These are phyloP conservation scores for Neoscelio sp. DNA, from an alignment of 2,888 invertebrate genomes.

Conservation along the genomic window DNA sequence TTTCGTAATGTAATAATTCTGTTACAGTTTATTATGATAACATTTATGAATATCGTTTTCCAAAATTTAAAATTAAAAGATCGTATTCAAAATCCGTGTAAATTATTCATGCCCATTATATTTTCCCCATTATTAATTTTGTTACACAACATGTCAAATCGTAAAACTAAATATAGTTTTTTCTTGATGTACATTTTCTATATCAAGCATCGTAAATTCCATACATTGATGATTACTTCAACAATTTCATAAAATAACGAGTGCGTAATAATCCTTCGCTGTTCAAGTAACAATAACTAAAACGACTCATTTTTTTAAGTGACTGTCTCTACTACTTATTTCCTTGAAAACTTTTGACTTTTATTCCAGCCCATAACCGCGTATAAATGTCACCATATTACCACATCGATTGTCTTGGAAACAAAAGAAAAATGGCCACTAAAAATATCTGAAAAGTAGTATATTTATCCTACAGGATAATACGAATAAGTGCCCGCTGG, in stretches of 20 bases:
- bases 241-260: background rate
- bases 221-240: background rate
- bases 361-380: constrained; percentile 7
- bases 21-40: too few species aligned
- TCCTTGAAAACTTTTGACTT: background rate
- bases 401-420: constrained; percentile 12
- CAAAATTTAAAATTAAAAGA: too few species aligned
- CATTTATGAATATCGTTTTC: too few species aligned
- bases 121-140: too few species aligned
- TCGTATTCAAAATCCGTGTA: too few species aligned
- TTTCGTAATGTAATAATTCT: too few species aligned
- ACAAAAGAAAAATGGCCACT: constrained; percentile 9
- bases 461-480: constrained; percentile 22
- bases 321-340: background rate
- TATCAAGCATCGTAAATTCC: background rate
- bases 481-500: constrained; percentile 14
- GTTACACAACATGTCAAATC: too few species aligned
- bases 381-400: constrained; percentile 5
- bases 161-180: too few species aligned
- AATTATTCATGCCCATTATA: too few species aligned
- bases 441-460: constrained; percentile 4
- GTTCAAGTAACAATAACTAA: constrained; percentile 6
- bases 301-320: background rate
- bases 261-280: background rate
- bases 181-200: background rate